Evolutionary conservation across 2,113 vertebrate species (phyloP).

Genomic region (Oryzias javanicus): DNA sequence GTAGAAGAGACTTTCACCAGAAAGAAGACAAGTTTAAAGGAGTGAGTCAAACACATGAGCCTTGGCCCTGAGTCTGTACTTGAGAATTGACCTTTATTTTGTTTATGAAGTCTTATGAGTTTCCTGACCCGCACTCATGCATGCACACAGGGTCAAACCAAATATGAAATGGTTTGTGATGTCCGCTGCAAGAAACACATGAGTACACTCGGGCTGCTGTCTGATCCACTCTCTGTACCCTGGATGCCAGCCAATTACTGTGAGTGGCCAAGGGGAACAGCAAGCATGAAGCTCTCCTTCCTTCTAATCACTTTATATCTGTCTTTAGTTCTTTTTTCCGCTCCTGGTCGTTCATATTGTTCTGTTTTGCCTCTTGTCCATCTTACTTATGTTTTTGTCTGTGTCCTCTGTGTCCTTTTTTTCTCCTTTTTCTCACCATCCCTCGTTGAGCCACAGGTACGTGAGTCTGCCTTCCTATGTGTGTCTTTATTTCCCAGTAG

Average conservation of each 20-base stretch:
- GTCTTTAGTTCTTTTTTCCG: slow-evolving; percentile 16
- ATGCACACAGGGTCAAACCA: slow-evolving; percentile 16
- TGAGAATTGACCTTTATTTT: slow-evolving; percentile 38
- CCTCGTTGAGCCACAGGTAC: slow-evolving; percentile 19
- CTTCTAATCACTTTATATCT: slow-evolving; percentile 44
- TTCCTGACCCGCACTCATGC: slow-evolving; percentile 15
- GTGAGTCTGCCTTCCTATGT: slow-evolving; percentile 35
- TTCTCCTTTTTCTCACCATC: slow-evolving; percentile 22
- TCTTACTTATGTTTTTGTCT: slow-evolving; percentile 24
- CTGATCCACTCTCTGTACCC: slow-evolving; percentile 59
- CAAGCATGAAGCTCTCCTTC: slow-evolving; percentile 18
- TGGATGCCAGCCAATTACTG: slow-evolving; percentile 68
- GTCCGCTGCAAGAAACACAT: slow-evolving; percentile 63
- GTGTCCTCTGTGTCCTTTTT: slow-evolving; percentile 22
- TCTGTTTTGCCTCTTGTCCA: slow-evolving; percentile 15
- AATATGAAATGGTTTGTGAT: slow-evolving; percentile 55
- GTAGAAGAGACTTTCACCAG: neutral
- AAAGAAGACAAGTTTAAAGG: neutral
- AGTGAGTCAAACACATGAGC: slow-evolving; percentile 8
- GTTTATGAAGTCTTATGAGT: slow-evolving; percentile 35
- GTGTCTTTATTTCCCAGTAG: slow-evolving; percentile 69
- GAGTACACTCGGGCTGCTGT: slow-evolving; percentile 51
- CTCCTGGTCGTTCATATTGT: slow-evolving; percentile 14
- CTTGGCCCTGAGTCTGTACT: slow-evolving; percentile 38
- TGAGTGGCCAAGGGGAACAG: slow-evolving; percentile 55